Evolutionary conservation across 2,888 invertebrate genomes (phyloP), one percentile per base, ranked within the genome.

Genomic region (Synergus japonicus): DNA sequence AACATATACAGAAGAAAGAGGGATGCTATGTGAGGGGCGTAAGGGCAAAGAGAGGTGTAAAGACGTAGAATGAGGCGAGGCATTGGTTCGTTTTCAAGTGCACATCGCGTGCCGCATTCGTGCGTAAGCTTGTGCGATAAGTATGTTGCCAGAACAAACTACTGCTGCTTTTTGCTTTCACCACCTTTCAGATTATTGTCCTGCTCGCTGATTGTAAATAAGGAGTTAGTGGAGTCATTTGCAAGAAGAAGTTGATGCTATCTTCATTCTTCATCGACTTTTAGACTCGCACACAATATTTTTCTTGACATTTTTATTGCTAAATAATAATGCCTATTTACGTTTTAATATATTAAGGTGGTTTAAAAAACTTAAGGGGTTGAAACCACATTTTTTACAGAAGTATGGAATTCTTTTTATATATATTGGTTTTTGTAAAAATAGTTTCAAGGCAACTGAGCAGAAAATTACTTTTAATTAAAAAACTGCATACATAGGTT

Each of bases 31-130:
- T n/a, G n/a, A 8, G 15, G 49, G 44, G 49, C 29, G 49, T 46
- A 37, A n/a, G n/a, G 10, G 54, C 54, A 49, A 37, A 46, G 49
- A 15, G 49, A 49, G 69, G 49, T 13, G 13, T 49, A 15, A 49
- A 69, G n/a, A 46, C 43, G 29, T 46, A 29, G 69, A 73, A 37
- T 54, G 69, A 73, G 49, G 49, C 10, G n/a, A 73, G 69, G 49
- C 69, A 73, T 49, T 49, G 49, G 69, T 54, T 73, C 69, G 54
- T 46, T 73, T 73, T 73, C 69, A 73, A 73, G 69, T 73, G 69
- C 69, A 73, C 69, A 73, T 73, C 49, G 69, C 69, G 69, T 73
- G 69, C 49, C 69, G 69, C 69, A 73, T 73, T 73, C 49, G 49
- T 73, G 69, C 69, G 69, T 73, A 73, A 54, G 37, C n/a, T 54